phyloP scores from a whole-genome alignment of 2,113 vertebrate genomes.

The Cacatua alba region DNA sequence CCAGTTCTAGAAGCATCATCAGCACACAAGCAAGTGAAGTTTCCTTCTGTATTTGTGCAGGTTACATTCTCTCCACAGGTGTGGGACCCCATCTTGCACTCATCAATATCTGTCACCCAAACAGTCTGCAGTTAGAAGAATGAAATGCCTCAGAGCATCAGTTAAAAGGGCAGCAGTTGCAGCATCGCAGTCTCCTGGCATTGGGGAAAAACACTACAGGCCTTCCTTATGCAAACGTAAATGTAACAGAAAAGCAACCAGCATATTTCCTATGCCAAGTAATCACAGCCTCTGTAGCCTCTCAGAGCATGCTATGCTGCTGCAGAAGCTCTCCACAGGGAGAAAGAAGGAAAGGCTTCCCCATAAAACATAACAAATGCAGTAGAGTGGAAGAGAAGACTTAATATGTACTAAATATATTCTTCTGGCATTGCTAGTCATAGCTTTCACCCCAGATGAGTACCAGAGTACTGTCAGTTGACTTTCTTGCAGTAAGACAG shows the following conservation, averaged over 20 bases:
- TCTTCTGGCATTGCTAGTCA: neutral
- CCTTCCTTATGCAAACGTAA: neutral
- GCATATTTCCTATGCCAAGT: neutral
- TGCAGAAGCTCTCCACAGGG: neutral
- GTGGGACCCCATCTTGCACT: slow-evolving; percentile 74
- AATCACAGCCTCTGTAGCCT: neutral
- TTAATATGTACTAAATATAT: neutral
- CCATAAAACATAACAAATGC: neutral
- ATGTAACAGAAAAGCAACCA: neutral
- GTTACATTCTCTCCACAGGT: slow-evolving; percentile 74
- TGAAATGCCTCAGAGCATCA: neutral
- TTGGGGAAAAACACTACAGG: neutral
- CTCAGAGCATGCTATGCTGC: neutral
- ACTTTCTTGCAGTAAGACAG: neutral
- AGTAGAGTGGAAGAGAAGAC: neutral
- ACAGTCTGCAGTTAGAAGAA: slow-evolving; percentile 59
- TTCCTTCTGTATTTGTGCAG: slow-evolving; percentile 79
- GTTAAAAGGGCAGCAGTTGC: neutral
- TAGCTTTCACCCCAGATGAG: neutral
- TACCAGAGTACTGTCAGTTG: neutral
- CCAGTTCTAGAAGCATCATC: slow-evolving; percentile 59
- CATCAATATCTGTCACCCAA: slow-evolving; percentile 81
- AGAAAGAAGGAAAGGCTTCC: neutral
- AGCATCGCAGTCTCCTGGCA: neutral
- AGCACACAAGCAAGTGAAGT: slow-evolving; percentile 71